Base-by-base conservation (phyloP, 2,113 vertebrate genomes). In the Siniperca chuatsi region DNA sequence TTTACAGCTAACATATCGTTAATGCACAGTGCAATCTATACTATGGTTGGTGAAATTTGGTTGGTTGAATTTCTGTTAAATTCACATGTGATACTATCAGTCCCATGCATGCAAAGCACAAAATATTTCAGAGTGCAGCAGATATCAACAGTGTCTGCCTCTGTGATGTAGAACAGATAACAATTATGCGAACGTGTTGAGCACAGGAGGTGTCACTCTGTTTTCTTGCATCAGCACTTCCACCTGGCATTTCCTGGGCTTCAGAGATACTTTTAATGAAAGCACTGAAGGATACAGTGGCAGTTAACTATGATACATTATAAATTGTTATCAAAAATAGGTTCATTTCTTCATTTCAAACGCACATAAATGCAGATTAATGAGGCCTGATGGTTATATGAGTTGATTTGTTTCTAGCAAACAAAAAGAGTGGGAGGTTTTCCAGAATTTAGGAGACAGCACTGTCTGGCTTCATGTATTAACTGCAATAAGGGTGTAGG, bases 391-490 rank as follows among this genome's bases (percentile, higher is more conserved):
- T 23, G 74, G 54, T 80, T 75, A 69, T 58, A 12, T 8, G 57
- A 75, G 64, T 60, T 70, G 83, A 89, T 84, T 78, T 89, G 89
- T 92, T 90, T 89, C 82, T 52, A 87, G 86, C 81, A 89, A 92
- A 91, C 84, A 87, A 80, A 86, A 83, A 85, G 87, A 84, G 76
- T 78, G 74, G 73, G 80, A 87, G 79, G 58, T 70, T 87, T 82
- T 79, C 25, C 48, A 73, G 66, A 82, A 69, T 73, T 82, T 44
- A 84, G 50, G 44, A 72, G 42, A 78, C 20, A 79, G 65, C 40
- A 5, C 54, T 58, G 78, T 13, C 62, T 80, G 57, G 61, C 9
- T 82, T 58, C 46, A 44, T 70, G 37, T 61, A 29, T 62, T 37
- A 61, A 50, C 66, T 75, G 33, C 54, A 85, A 48, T 57, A 18